Conservation (phyloP, 2,888 invertebrate species). For the Sussaba pulchella region DNA sequence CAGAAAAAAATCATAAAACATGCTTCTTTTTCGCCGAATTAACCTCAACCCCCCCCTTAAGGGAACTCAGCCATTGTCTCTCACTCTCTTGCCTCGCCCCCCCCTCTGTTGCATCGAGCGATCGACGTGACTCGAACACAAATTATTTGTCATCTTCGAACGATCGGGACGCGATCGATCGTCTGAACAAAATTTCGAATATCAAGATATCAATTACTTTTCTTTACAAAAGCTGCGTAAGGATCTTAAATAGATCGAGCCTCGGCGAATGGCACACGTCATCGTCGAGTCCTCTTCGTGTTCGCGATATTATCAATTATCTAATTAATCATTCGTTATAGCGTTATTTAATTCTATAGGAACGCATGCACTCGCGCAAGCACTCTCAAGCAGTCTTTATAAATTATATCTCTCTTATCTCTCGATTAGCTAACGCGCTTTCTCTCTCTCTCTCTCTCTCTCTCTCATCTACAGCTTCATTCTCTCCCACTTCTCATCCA, state of each 20-base stretch:
- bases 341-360: conserved; percentile 74
- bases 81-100: neutral
- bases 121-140: conserved; percentile 48
- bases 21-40: no score
- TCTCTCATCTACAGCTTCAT: conserved; percentile 22
- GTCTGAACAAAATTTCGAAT: conserved; percentile 46
- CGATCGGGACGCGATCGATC: conserved; percentile 51
- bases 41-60: no score
- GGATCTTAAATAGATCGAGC: conserved; percentile 44
- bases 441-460: conserved; percentile 29
- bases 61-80: conserved; percentile 6
- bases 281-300: conserved; percentile 47
- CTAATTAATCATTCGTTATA: conserved; percentile 76
- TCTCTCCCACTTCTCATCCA: conserved; percentile 13
- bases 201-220: conserved; percentile 59
- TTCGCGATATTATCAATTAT: conserved; percentile 75
- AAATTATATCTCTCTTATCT: conserved; percentile 78
- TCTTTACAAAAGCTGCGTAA: conserved; percentile 50
- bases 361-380: conserved; percentile 80
- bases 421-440: conserved; percentile 46
- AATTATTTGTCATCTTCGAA: conserved; percentile 38
- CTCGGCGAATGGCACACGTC: conserved; percentile 63
- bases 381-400: conserved; percentile 83
- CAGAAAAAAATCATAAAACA: conserved; percentile 29
- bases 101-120: conserved; percentile 17